Base-by-base conservation (phyloP, 2,888 invertebrate species). In the Pimpla rufipes region DNA sequence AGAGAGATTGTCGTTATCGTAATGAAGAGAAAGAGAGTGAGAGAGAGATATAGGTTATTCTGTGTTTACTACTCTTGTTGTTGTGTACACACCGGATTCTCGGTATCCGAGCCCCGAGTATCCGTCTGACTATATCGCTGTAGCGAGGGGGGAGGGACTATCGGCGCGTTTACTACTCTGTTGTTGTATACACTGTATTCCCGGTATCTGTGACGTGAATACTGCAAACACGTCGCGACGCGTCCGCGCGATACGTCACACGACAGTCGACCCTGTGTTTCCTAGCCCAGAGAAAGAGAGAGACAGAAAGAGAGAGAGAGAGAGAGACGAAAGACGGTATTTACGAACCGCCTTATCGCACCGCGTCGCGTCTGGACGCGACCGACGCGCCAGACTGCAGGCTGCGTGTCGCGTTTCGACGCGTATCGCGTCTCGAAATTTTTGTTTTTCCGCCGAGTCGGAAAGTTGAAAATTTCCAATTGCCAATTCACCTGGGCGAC, bases 401-500 rank as follows among this genome's bases (percentile, higher is more conserved):
- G n/a, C n/a, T n/a, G n/a, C n/a, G n/a, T n/a, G n/a, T n/a, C n/a
- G n/a, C n/a, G n/a, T n/a, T n/a, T n/a, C n/a, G n/a, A n/a, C n/a
- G n/a, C n/a, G n/a, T n/a, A n/a, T n/a, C n/a, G n/a, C n/a, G n/a
- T n/a, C n/a, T n/a, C n/a, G n/a, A n/a, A n/a, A n/a, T n/a, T 55
- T 23, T 55, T 55, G 11, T 55, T 55, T n/a, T n/a, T n/a, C n/a
- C n/a, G n/a, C n/a, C n/a, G n/a, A n/a, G 10, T 42, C 11, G 42
- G 5, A 42, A 42, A 42, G 2, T 42, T 8, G 7, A 42, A 42
- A 11, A 42, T 42, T 42, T 42, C 7, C 1, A 8, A 50, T 50
- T 50, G 50, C 1, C 70, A 40, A 78, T 64, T 21, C 47, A 23
- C 70, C 11, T 50, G n/a, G 59, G 40, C 13, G 47, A 50, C 21